phyloP scores from a whole-genome alignment of 2,113 vertebrate species.

The Sus scrofa region DNA sequence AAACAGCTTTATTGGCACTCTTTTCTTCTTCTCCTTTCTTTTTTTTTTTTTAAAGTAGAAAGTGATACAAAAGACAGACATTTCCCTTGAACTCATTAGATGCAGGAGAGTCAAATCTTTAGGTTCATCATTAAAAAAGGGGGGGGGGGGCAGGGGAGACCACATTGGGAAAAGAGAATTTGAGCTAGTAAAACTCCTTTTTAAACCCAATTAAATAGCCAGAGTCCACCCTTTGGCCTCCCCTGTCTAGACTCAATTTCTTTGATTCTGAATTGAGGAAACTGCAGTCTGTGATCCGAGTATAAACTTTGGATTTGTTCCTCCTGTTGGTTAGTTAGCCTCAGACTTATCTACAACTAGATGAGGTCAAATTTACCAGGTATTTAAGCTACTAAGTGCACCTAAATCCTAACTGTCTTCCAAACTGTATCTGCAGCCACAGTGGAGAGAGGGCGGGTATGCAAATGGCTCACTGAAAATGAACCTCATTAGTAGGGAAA shows the following conservation, averaged over 20 bases:
- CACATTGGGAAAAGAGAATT: background rate
- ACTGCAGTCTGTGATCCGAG: background rate
- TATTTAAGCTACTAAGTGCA: background rate
- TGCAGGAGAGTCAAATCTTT: background rate
- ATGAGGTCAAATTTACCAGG: background rate
- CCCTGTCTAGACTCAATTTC: background rate
- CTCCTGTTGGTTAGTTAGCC: background rate
- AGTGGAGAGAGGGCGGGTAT: rapidly evolving
- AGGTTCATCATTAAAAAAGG: background rate
- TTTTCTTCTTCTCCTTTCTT: background rate
- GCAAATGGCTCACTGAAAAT: background rate
- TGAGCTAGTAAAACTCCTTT: background rate
- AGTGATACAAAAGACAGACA: slow-evolving; percentile 38
- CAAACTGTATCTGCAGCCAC: background rate
- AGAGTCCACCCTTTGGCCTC: background rate
- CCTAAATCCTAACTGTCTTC: background rate
- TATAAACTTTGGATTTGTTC: background rate
- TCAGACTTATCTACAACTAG: background rate
- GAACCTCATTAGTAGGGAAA: background rate
- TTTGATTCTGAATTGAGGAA: background rate
- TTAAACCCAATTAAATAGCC: background rate
- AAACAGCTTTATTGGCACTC: background rate
- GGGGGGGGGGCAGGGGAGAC: background rate
- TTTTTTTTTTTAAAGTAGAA: background rate
- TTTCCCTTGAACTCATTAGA: background rate